These are phyloP conservation scores for Apodemus sylvaticus DNA, from an alignment of 2,113 vertebrate genomes.

Conservation along the genomic window DNA sequence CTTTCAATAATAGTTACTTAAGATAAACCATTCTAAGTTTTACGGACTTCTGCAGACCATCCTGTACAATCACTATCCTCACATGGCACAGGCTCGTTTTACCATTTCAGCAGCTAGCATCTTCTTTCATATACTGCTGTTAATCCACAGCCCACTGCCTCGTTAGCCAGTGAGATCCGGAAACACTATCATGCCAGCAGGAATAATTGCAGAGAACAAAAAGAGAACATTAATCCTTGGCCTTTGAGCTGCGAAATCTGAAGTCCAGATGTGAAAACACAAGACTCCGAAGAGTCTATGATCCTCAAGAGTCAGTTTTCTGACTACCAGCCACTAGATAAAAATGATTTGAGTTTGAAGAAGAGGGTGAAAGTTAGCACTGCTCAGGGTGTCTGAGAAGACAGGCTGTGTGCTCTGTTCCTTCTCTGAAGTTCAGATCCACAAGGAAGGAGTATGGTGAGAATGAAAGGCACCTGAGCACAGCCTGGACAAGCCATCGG, in stretches of 20 bases:
- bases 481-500: neutral
- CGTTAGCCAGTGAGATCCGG: neutral
- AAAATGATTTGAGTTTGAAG: neutral
- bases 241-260: constrained; percentile 42
- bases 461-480: neutral
- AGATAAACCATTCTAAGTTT: constrained; percentile 39
- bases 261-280: constrained; percentile 59
- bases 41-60: constrained; percentile 37
- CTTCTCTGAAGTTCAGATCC: neutral
- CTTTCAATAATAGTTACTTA: neutral
- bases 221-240: constrained; percentile 39
- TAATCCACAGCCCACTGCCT: neutral
- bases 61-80: constrained; percentile 6
- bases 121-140: neutral
- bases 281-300: constrained; percentile 11
- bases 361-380: neutral
- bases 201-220: constrained; percentile 21
- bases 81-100: constrained; percentile 14
- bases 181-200: neutral
- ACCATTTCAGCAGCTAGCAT: neutral
- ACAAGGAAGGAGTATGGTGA: neutral
- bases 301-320: neutral
- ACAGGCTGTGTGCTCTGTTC: neutral
- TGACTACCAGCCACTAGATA: neutral
- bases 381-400: neutral